These are phyloP conservation scores for Leucoraja ocellata DNA, from an alignment of 2,797 vertebrate genomes.

Conservation along the genomic window DNA sequence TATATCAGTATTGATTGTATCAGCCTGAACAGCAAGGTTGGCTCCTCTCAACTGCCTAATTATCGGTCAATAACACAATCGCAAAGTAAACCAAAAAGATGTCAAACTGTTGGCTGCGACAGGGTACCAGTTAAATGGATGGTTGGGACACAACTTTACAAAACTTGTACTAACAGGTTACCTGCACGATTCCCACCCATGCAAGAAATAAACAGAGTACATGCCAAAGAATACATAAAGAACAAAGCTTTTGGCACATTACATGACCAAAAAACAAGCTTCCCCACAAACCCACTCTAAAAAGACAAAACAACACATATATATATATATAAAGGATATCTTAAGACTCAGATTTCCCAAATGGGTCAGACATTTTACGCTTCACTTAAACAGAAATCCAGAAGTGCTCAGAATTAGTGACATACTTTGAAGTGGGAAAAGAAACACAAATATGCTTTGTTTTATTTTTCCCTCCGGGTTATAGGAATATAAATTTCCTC, in stretches of 20 bases:
- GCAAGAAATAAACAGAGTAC: constrained; percentile 25
- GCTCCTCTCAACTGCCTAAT: neutral
- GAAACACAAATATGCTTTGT: too few species aligned
- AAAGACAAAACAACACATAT: constrained; percentile 2
- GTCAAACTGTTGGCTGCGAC: neutral
- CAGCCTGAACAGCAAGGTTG: neutral
- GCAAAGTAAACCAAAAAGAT: neutral
- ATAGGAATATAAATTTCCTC: neutral
- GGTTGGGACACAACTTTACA: neutral
- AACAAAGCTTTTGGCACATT: neutral
- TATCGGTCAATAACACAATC: neutral
- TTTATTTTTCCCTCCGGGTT: neutral
- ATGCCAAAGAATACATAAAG: constrained; percentile 23
- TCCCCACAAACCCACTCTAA: neutral
- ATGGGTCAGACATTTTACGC: neutral
- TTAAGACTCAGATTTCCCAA: constrained; percentile 9
- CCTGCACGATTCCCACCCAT: neutral
- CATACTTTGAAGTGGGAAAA: neutral
- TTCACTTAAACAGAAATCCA: neutral
- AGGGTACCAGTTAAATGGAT: neutral
- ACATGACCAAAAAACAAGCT: neutral
- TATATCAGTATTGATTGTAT: neutral
- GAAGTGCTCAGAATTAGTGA: neutral
- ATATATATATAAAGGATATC: neutral
- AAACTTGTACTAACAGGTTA: neutral